Percentiles rank a stretch among this genome's conserved stretches.
Conservation (phyloP, 2,113 vertebrate species). For the Ibidorhyncha struthersii region DNA sequence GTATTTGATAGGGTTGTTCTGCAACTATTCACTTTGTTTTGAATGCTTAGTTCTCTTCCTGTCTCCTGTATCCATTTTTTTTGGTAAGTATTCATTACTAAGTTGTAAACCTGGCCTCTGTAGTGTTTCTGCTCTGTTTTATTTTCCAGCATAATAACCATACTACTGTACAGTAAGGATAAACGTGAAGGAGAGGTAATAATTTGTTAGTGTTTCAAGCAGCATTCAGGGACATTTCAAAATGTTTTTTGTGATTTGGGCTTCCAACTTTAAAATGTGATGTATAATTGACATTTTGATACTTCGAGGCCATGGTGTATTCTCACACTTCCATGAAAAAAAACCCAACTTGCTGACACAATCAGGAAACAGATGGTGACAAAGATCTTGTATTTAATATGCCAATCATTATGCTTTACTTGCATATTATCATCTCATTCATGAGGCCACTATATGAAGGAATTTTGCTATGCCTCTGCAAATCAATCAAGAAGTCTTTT, state of each 20-base stretch:
- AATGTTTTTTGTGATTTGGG: slow-evolving; percentile 78
- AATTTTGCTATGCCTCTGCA: slow-evolving; percentile 74
- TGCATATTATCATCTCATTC: slow-evolving; percentile 81
- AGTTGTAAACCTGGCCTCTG: not conserved
- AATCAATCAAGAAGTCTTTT: slow-evolving; percentile 71
- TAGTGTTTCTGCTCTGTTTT: not conserved
- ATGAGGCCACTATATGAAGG: slow-evolving; percentile 80
- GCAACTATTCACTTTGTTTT: not conserved
- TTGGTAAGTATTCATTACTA: not conserved
- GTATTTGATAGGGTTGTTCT: not conserved
- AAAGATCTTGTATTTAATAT: slow-evolving; percentile 83
- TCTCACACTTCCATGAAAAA: slow-evolving; percentile 81
- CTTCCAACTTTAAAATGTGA: slow-evolving; percentile 82
- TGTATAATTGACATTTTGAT: slow-evolving; percentile 86
- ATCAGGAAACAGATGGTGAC: slow-evolving; percentile 86
- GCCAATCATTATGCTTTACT: slow-evolving; percentile 84
- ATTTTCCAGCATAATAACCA: slow-evolving; percentile 6
- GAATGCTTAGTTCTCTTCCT: not conserved
- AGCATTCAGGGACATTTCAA: slow-evolving; percentile 76
- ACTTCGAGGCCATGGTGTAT: slow-evolving; percentile 84
- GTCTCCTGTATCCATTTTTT: not conserved
- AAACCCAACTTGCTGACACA: slow-evolving; percentile 81
- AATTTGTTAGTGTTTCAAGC: slow-evolving; percentile 68
- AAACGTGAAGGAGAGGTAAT: slow-evolving; percentile 65
- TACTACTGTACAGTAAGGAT: slow-evolving; percentile 7